These are phyloP conservation scores for Heteromyza rotundicornis DNA, from an alignment of 2,888 invertebrate genomes.

Conservation along the genomic window DNA sequence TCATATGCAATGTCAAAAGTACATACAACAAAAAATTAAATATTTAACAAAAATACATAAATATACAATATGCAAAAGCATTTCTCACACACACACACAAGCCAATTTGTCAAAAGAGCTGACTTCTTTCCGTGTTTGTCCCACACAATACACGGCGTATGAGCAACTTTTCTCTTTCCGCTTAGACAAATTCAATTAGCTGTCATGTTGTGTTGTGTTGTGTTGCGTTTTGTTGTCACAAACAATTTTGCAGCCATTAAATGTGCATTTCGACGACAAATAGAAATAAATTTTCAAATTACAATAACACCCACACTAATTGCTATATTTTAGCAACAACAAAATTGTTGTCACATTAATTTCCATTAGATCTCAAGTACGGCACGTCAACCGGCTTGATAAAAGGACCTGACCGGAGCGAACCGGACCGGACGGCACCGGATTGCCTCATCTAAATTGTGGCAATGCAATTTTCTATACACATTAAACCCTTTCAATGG, in stretches of 20 bases:
- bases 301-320: slow-evolving; percentile 22
- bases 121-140: no score
- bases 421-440: no score
- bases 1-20: no score
- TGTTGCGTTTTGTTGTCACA: no score
- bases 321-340: no score
- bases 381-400: background rate
- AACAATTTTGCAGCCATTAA: background rate
- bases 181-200: slow-evolving; percentile 1
- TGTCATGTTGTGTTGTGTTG: no score
- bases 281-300: background rate
- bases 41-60: no score
- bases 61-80: no score
- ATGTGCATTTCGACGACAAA: no score
- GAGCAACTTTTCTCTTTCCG: slow-evolving; percentile 9
- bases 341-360: slow-evolving; percentile 1
- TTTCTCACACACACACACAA: no score
- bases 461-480: slow-evolving; percentile 25
- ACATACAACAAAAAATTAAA: no score
- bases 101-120: no score
- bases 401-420: background rate
- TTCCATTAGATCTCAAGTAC: background rate
- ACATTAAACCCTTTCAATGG: slow-evolving; percentile 26
- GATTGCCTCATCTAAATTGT: slow-evolving; percentile 20
- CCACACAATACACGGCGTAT: slow-evolving; percentile 12